Base-by-base conservation (phyloP, 2,888 invertebrate species). In the Campoletis raptor region DNA sequence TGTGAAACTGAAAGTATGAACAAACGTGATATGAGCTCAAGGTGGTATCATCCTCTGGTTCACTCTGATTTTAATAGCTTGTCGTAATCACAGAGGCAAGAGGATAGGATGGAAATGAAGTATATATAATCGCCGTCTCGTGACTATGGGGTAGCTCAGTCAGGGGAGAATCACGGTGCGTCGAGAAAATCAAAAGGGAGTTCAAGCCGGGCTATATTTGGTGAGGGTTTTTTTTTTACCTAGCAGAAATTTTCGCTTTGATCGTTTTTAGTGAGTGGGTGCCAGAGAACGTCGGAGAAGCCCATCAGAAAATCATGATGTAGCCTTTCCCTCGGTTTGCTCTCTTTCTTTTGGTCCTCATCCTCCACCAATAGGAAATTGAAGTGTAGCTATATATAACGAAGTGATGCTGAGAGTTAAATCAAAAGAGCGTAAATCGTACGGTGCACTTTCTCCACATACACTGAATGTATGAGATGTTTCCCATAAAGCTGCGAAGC, bases 211-310 rank as follows among this genome's bases (percentile, higher is more conserved):
- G 36, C 30, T 45, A 69, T 54, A 67, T 83, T 57, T 36, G 37
- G 24, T 66, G 21, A 10, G 21, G 37, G 30, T 48, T 80, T 84
- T 83, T 64, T 74, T 80, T 73, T 52, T 45, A 21, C n/a, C 45
- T 73, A 57, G 79, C 80, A 61, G 36, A 72, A 64, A 81, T 67
- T 80, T 79, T 80, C 79, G 48, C 74, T 84, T 84, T 84, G 80
- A 83, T 83, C 79, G 67, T 79, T 73, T 66, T 73, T 54, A 67
- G 45, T 48, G 48, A 61, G 66, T 30, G 69, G 76, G 37, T 48
- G 61, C 77, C 21, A 24, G 18, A 37, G 64, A 72, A 78, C 66
- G 83, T 24, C 36, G 70, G 67, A 36, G 83, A 73, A 83, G 61
- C 73, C 83, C 79, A 83, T 83, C 73, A 73, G 73, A 83, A 70